Percentiles rank a stretch among this genome's conserved stretches.
Evolutionary conservation across 2,797 vertebrate genomes (phyloP).

Genomic region (Clarias platycephalus): DNA sequence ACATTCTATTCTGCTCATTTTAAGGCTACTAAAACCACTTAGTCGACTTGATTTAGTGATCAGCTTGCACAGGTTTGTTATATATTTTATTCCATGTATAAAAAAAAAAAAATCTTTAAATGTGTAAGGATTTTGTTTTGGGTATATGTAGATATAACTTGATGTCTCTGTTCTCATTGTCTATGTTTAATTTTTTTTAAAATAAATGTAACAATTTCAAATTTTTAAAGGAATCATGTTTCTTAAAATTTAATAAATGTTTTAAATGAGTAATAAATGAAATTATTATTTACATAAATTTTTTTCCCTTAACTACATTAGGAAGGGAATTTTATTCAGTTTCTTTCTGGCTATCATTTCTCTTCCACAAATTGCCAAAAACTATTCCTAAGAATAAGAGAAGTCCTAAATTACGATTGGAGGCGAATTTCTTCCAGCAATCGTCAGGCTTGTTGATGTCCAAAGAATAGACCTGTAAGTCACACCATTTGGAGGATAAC

Average conservation of each 20-base stretch:
- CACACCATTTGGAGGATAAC: conserved; percentile 2
- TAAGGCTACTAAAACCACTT: conserved; percentile 49
- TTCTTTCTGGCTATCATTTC: conserved; percentile 59
- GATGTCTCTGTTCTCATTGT: conserved; percentile 49
- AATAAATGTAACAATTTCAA: conserved; percentile 64
- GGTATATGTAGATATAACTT: conserved; percentile 49
- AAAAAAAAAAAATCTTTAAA: conserved; percentile 55
- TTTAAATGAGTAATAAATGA: conserved; percentile 25
- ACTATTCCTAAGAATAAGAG: conserved; percentile 87
- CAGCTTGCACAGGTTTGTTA: conserved; percentile 56
- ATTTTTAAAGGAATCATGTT: conserved; percentile 58
- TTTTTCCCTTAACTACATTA: not conserved
- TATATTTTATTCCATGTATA: conserved; percentile 60
- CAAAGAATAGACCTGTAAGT: conserved; percentile 83
- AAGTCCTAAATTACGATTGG: conserved; percentile 88
- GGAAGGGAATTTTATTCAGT: not conserved
- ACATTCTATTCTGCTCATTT: conserved; percentile 49
- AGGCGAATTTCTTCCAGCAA: conserved; percentile 93
- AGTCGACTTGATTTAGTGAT: conserved; percentile 43
- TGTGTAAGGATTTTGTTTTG: conserved; percentile 53
- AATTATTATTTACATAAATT: not conserved
- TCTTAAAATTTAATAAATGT: conserved; percentile 50
- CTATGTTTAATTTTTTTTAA: conserved; percentile 47
- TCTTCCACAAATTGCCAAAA: conserved; percentile 86
- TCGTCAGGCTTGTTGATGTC: conserved; percentile 88